Conservation (phyloP, 2,888 invertebrate species). For the Fragum sueziense region DNA sequence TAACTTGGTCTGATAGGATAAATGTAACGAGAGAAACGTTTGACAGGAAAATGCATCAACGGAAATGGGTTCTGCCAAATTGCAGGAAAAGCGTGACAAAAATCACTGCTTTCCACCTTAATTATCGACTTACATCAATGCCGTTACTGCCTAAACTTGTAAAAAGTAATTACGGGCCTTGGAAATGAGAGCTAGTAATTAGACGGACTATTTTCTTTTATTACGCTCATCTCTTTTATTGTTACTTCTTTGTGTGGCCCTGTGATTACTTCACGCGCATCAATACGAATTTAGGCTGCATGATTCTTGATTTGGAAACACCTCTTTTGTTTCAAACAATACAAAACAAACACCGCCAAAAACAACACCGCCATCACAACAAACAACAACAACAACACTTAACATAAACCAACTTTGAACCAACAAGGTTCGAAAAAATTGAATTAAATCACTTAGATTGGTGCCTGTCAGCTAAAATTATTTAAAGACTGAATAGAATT, state of each 20-base stretch:
- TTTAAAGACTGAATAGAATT: no score
- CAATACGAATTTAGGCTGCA: background rate
- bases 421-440: no score
- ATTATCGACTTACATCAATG: conserved; percentile 12
- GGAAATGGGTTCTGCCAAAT: conserved; percentile 23
- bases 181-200: conserved; percentile 5
- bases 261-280: background rate
- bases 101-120: conserved; percentile 20
- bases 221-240: background rate
- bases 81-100: conserved; percentile 6
- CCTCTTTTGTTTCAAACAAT: background rate
- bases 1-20: background rate
- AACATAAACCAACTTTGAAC: no score
- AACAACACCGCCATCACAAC: background rate
- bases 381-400: background rate
- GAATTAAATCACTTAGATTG: no score
- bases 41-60: conserved; percentile 19
- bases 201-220: conserved; percentile 11
- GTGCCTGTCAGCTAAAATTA: no score
- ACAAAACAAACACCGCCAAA: no score
- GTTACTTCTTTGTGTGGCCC: background rate
- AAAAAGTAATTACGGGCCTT: conserved; percentile 19
- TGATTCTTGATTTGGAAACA: background rate
- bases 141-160: conserved; percentile 15
- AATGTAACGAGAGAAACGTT: conserved; percentile 6